Evolutionary conservation across 2,113 vertebrate species (phyloP), one percentile per base, ranked within the genome.

Genomic region (Ursus arctos): DNA sequence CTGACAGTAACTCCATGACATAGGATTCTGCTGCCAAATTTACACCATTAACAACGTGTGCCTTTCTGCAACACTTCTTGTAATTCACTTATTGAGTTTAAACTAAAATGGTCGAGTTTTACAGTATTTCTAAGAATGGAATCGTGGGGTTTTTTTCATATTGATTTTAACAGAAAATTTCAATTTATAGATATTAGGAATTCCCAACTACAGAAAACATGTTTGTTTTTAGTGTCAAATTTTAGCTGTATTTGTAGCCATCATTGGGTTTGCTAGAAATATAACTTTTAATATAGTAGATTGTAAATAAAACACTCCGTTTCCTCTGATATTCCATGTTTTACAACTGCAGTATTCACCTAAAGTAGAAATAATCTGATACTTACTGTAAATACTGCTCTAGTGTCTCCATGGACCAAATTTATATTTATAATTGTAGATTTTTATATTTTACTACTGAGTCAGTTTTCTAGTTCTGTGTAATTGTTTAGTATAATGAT

Each of bases 391-490:
- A 98, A 99, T 99, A 99, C 99, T 99, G 99, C 98, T 99, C 98
- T 99, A 99, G 99, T 99, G 98, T 99, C 98, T 99, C 97, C 98
- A 99, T 99, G 99, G 99, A 99, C 99, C 99, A 99, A 99, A 99
- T 99, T 99, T 99, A 99, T 99, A 99, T 99, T 99, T 99, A 99
- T 99, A 99, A 99, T 99, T 99, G 99, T 99, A 99, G 99, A 99
- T 99, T 99, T 99, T 99, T 99, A 99, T 99, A 99, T 99, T 99
- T 99, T 99, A 99, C 99, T 99, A 99, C 99, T 98, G 98, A 99
- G 98, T 99, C 98, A 97, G 98, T 99, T 99, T 99, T 99, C 99
- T 99, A 99, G 99, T 99, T 99, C 98, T 98, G 99, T 99, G 98
- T 99, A 98, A 98, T 99, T 99, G 98, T 97, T 98, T 99, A 99